Conservation (phyloP, 2,113 vertebrate species). For the Cynopterus brachyotis region DNA sequence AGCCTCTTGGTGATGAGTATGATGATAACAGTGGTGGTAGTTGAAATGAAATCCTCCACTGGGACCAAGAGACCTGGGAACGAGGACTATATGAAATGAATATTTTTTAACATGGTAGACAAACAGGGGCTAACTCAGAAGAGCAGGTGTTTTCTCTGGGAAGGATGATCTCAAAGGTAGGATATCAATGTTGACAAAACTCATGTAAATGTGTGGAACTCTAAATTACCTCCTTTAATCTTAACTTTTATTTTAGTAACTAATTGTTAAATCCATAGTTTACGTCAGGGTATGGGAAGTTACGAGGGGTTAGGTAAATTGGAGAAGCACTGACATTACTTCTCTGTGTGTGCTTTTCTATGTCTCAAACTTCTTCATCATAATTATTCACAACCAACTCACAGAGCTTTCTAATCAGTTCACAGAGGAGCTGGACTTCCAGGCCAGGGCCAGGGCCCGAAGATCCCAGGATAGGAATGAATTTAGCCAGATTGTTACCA, state of each 20-base stretch:
- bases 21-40: background rate
- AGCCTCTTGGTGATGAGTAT: background rate
- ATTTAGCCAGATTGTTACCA: background rate
- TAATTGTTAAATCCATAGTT: too few species aligned
- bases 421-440: background rate
- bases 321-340: background rate
- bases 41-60: background rate
- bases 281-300: too few species aligned
- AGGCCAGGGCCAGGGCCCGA: background rate
- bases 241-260: too few species aligned
- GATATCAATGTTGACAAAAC: too few species aligned
- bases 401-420: background rate
- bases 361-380: background rate
- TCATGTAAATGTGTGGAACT: too few species aligned
- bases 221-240: too few species aligned
- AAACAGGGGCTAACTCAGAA: too few species aligned
- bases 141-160: too few species aligned
- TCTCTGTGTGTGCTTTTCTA: background rate
- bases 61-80: background rate
- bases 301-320: too few species aligned
- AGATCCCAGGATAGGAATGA: background rate
- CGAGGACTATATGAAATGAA: background rate
- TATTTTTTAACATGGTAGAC: background rate
- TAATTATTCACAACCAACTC: background rate
- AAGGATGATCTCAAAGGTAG: too few species aligned